These are phyloP conservation scores for Drosophila sturtevanti DNA, from an alignment of 1,140 invertebrate species.

Conservation along the genomic window DNA sequence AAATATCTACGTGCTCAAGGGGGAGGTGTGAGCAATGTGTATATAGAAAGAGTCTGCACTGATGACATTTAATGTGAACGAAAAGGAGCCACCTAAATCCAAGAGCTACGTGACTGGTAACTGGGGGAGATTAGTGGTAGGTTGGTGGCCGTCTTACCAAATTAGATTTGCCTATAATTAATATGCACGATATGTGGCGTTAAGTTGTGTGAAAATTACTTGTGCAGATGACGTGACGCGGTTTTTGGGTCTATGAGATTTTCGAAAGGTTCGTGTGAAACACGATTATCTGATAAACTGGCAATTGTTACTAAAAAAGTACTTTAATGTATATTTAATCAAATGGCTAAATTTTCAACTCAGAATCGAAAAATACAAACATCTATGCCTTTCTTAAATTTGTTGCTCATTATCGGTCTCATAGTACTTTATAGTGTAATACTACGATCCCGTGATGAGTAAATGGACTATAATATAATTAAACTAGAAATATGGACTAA, in stretches of 20 bases:
- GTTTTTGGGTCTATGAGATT: neutral
- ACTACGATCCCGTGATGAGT: no score
- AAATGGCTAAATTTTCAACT: no score
- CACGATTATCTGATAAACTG: constrained; percentile 33
- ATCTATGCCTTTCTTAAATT: no score
- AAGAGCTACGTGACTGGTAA: constrained; percentile 51
- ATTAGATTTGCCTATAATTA: constrained; percentile 76
- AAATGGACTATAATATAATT: no score
- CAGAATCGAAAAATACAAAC: no score
- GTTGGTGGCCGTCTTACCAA: constrained; percentile 52
- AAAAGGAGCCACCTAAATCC: neutral
- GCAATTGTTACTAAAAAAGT: constrained; percentile 50
- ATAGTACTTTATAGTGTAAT: no score
- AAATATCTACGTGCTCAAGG: constrained; percentile 42
- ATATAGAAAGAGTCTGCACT: constrained; percentile 5
- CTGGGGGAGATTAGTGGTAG: neutral
- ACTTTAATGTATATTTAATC: constrained; percentile 33
- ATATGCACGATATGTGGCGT: constrained; percentile 78
- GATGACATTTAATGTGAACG: constrained; percentile 45
- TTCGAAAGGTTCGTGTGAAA: constrained; percentile 37
- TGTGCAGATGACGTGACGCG: constrained; percentile 63
- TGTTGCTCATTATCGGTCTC: no score
- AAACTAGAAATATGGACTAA: no score
- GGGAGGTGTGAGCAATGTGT: constrained; percentile 25
- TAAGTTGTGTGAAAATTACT: constrained; percentile 80